Evolutionary conservation across 2,888 invertebrate species (phyloP).

Genomic region (Pheosia gnoma): DNA sequence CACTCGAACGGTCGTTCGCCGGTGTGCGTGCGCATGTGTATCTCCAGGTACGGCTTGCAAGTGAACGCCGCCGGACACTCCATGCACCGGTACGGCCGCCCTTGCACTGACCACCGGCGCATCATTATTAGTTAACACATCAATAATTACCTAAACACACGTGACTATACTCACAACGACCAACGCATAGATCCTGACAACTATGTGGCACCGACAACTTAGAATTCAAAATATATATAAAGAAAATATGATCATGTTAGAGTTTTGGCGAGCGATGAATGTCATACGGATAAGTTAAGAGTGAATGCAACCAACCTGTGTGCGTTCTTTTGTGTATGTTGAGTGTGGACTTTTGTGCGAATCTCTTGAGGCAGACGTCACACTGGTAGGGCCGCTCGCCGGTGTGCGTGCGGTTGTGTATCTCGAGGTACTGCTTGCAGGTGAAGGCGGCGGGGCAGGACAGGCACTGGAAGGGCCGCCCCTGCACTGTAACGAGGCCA

Average conservation of each 20-base stretch:
- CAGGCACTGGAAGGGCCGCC: slow-evolving; percentile 85
- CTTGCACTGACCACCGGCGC: slow-evolving; percentile 73
- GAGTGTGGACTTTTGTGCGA: slow-evolving; percentile 92
- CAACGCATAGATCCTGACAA: slow-evolving; percentile 29
- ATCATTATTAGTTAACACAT: slow-evolving; percentile 28
- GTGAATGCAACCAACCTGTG: slow-evolving; percentile 78
- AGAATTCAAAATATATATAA: slow-evolving; percentile 22
- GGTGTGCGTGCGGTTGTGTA: slow-evolving; percentile 83
- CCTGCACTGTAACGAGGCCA: slow-evolving; percentile 75
- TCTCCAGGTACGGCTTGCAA: slow-evolving; percentile 85
- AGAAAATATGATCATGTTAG: slow-evolving; percentile 5
- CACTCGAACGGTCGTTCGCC: slow-evolving; percentile 84
- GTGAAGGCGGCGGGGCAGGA: slow-evolving; percentile 85
- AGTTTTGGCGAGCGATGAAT: slow-evolving; percentile 28
- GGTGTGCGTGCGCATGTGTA: slow-evolving; percentile 86
- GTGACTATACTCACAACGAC: slow-evolving; percentile 46
- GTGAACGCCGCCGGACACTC: slow-evolving; percentile 85
- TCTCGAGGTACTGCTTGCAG: slow-evolving; percentile 83
- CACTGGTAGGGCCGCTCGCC: slow-evolving; percentile 86
- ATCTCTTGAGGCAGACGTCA: slow-evolving; percentile 90
- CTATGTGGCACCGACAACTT: slow-evolving; percentile 81
- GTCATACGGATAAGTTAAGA: slow-evolving; percentile 20
- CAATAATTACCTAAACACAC: slow-evolving; percentile 16
- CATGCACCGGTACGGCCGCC: slow-evolving; percentile 83
- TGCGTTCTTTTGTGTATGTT: slow-evolving; percentile 93